Conservation (phyloP, 2,888 invertebrate genomes). For the Melinopterus prodromus region DNA sequence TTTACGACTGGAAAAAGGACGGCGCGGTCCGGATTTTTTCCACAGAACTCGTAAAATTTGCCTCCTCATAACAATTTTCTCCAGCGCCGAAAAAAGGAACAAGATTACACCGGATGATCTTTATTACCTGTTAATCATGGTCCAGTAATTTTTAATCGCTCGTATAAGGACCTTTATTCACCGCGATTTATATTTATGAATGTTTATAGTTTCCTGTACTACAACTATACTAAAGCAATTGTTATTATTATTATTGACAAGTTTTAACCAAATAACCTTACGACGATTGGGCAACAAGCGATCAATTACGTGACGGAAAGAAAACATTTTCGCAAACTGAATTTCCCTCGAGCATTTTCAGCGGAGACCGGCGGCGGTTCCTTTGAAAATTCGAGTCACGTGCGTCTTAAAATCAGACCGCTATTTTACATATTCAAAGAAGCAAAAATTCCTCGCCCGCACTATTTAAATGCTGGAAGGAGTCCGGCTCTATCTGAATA, state of each 20-base stretch:
- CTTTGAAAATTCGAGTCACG: constrained; percentile 41
- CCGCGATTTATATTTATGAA: not conserved
- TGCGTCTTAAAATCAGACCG: constrained; percentile 46
- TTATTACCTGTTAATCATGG: not conserved
- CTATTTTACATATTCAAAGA: constrained; percentile 49
- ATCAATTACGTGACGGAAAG: not conserved
- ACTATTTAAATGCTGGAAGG: constrained; percentile 46
- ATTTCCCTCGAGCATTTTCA: not conserved
- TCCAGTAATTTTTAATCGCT: not conserved
- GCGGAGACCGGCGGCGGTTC: not conserved
- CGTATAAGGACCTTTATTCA: not conserved
- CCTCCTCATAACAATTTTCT: not conserved
- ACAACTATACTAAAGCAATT: not conserved
- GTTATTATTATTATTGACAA: not conserved
- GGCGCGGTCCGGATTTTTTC: not conserved
- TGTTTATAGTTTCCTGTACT: not conserved
- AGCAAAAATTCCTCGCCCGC: constrained; percentile 48
- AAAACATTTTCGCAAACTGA: constrained; percentile 10
- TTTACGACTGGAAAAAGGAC: constrained; percentile 42
- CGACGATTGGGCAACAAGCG: not conserved
- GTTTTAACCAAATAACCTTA: no score
- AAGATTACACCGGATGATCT: not conserved
- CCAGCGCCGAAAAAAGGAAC: not conserved
- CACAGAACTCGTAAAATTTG: not conserved
- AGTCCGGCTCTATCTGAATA: constrained; percentile 49